Base-by-base conservation (phyloP, 1,140 invertebrate genomes). In the Agrypnia vestita region DNA sequence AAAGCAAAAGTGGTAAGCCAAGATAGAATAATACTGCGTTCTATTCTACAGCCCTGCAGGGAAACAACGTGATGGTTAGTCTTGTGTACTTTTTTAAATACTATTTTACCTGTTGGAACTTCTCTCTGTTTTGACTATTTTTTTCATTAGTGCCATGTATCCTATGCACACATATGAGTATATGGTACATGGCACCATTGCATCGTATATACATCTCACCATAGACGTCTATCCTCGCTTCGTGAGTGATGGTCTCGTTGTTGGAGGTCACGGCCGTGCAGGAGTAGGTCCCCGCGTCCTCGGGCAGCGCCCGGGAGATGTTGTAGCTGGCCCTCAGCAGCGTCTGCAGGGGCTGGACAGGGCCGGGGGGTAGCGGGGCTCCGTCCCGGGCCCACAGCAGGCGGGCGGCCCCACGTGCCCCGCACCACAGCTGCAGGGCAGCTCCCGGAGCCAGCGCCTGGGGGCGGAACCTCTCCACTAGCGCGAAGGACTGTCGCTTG, bases 191-290 rank as follows among this genome's bases (percentile, higher is more conserved):
- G n/a, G 25, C 6, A 6, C 25, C 25, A 6, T 35, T 3, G 25
- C 6, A 35, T 3, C n/a, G 56, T 3, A 21, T 11, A 61, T 61
- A 1, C 12, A 62, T 35, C 55, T 76, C 19, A 83, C 82, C 82
- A 21, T 80, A 80, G n/a, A 83, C 76, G 49, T 83, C 82, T 1
- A 83, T 46, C 51, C 82, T 80, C 4, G 82, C 82, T 19, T 64
- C 71, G 49, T 83, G 79, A 11, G 59, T 71, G 19, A 72, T 21
- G 21, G 69, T 53, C 25, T 72, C 69, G 47, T 80, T 80, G 46
- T 79, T 79, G 9, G 69, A 35, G 3, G 72, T 53, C 1, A 76
- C 0, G 0, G 82, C 82, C 11, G 55, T 79, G 62, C 82, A 83
- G 7, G 82, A 80, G 21, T 83, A 83, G 3, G 74, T 47, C 1